These are phyloP conservation scores for Neogobius melanostomus DNA, from an alignment of 2,113 vertebrate genomes.

Conservation along the genomic window DNA sequence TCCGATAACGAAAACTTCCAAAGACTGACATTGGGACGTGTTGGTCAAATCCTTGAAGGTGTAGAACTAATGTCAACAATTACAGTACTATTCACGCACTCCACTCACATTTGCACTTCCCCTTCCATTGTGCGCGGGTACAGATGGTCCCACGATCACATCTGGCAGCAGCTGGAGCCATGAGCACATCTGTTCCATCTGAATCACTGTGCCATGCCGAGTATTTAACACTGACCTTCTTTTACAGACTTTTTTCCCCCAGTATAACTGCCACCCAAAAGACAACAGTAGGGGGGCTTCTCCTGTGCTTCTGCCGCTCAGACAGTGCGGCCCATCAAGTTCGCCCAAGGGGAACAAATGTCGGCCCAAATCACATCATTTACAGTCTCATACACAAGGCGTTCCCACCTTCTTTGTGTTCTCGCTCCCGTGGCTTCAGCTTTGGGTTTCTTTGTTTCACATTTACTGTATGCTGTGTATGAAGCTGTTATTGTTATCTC, in stretches of 20 bases:
- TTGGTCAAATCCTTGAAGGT: neutral
- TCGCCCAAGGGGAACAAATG: constrained; percentile 56
- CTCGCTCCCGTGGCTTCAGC: constrained; percentile 25
- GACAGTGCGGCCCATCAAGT: constrained; percentile 49
- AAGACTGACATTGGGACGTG: no score
- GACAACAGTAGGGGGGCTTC: constrained; percentile 37
- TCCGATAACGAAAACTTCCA: no score
- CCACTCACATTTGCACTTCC: constrained; percentile 15
- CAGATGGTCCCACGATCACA: constrained; percentile 68
- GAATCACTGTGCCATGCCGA: constrained; percentile 38
- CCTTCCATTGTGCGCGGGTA: constrained; percentile 30
- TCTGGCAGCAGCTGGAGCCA: constrained; percentile 71
- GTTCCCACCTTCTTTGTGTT: constrained; percentile 37
- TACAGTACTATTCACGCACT: constrained; percentile 20
- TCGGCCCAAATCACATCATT: constrained; percentile 57
- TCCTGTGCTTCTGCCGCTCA: constrained; percentile 27
- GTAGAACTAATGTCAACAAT: constrained; percentile 42
- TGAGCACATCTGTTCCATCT: constrained; percentile 71
- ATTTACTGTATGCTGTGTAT: constrained; percentile 28
- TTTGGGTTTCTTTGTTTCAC: constrained; percentile 25
- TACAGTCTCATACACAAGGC: constrained; percentile 51
- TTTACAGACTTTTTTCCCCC: constrained; percentile 39
- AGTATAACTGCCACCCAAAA: constrained; percentile 34
- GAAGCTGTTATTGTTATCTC: neutral
- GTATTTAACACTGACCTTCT: constrained; percentile 56